Conservation (phyloP, 37 sponge, comb jelly and placozoan species). For the Spongilla lacustris region DNA sequence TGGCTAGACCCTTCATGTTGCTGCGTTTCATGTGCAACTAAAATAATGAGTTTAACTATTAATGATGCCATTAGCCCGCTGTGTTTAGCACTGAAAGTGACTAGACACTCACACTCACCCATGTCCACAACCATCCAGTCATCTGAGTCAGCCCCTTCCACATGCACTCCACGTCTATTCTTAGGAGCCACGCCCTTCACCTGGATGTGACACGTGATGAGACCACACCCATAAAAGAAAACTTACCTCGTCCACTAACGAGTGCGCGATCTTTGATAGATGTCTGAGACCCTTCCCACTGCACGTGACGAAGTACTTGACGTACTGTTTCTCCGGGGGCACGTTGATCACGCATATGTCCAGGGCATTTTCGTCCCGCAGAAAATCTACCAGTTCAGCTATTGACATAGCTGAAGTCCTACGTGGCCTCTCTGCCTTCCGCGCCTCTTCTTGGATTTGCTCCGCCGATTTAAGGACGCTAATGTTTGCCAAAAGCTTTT, state of each 20-base stretch:
- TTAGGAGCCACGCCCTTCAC: constrained; percentile 22
- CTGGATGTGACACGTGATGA: constrained; percentile 20
- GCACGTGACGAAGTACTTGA: constrained; percentile 66
- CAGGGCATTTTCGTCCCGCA: constrained; percentile 49
- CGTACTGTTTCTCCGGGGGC: constrained; percentile 56
- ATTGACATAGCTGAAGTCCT: constrained; percentile 48
- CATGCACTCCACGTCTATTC: constrained; percentile 8
- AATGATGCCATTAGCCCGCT: no score
- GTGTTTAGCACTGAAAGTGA: no score
- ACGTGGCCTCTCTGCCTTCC: not conserved
- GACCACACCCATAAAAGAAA: not conserved
- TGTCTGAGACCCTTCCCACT: constrained; percentile 70
- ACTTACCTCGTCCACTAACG: constrained; percentile 61
- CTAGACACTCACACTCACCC: no score
- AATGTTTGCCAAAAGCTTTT: not conserved
- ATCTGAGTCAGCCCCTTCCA: constrained; percentile 68
- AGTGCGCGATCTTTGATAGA: constrained; percentile 59
- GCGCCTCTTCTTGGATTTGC: not conserved
- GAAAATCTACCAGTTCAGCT: constrained; percentile 71
- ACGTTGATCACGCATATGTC: constrained; percentile 71
- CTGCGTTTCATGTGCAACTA: no score
- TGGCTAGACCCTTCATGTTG: no score
- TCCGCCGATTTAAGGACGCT: not conserved
- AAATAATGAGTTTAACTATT: no score
- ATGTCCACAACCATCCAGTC: constrained; percentile 84